Conservation (phyloP, 2,888 invertebrate species). For the Agrilus mali region DNA sequence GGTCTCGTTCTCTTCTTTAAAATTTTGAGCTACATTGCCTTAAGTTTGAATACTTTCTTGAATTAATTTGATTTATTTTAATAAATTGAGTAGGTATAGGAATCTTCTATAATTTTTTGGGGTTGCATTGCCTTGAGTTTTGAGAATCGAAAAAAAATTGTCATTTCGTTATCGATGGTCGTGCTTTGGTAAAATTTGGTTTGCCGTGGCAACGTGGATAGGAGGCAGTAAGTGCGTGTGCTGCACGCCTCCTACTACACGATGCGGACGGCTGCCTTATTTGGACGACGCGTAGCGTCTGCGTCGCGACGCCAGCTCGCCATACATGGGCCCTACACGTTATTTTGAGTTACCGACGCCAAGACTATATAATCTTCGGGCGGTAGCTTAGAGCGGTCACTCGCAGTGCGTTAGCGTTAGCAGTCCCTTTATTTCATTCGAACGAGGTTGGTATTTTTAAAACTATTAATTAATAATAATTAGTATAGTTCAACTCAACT, state of each 20-base stretch:
- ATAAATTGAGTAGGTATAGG: too few species aligned
- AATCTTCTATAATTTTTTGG: too few species aligned
- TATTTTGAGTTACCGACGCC: slow-evolving; percentile 26
- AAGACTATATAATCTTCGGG: slow-evolving; percentile 21
- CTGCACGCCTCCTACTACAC: slow-evolving; percentile 14
- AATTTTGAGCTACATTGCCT: too few species aligned
- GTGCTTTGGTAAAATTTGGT: too few species aligned
- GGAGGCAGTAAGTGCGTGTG: slow-evolving; percentile 13
- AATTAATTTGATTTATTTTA: too few species aligned
- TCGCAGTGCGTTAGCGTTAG: slow-evolving; percentile 23
- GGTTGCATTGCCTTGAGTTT: too few species aligned
- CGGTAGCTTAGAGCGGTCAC: slow-evolving; percentile 15
- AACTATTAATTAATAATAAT: slow-evolving; percentile 1
- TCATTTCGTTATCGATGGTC: neutral
- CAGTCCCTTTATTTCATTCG: slow-evolving; percentile 24
- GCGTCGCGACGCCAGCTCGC: slow-evolving; percentile 31
- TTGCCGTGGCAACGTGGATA: slow-evolving; percentile 9
- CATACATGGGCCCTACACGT: slow-evolving; percentile 33
- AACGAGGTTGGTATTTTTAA: slow-evolving; percentile 13
- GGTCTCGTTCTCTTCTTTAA: too few species aligned
- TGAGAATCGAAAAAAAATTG: too few species aligned
- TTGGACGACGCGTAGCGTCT: slow-evolving; percentile 32
- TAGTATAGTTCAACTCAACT: slow-evolving; percentile 6
- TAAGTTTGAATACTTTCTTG: too few species aligned
- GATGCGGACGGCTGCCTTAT: slow-evolving; percentile 27